A percentile compares a stretch with the other conserved stretches of the same genome.
Conservation (phyloP, 2,113 vertebrate genomes). For the Catharus fuscescens region DNA sequence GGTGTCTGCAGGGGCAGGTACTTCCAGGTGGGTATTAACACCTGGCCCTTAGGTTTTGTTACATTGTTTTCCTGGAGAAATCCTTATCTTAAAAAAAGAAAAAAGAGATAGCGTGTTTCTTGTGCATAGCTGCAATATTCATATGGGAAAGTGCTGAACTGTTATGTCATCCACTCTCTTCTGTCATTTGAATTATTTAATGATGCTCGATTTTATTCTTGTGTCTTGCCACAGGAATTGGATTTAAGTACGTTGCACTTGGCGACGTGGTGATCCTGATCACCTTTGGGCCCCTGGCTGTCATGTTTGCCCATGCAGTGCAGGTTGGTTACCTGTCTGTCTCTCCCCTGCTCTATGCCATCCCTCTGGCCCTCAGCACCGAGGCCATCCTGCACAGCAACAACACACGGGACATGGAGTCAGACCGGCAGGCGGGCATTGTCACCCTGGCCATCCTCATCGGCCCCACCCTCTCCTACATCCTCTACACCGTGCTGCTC, state of each 20-base stretch:
- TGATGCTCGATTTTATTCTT: background rate
- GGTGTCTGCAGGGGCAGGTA: background rate
- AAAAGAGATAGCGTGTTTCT: background rate
- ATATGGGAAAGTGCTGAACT: background rate
- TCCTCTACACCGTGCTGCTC: constrained; percentile 89
- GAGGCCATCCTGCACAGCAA: constrained; percentile 99
- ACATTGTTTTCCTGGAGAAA: background rate
- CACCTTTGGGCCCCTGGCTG: constrained; percentile 95
- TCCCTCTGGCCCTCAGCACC: constrained; percentile 93
- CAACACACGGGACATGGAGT: constrained; percentile 97
- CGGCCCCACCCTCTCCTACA: constrained; percentile 89
- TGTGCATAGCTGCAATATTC: background rate
- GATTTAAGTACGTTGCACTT: constrained; percentile 95
- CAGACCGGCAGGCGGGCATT: constrained; percentile 91
- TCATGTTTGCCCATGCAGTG: constrained; percentile 94
- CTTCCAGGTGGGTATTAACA: background rate
- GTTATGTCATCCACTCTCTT: background rate
- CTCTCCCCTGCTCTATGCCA: constrained; percentile 90
- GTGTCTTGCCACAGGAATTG: constrained; percentile 83
- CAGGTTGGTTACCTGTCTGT: constrained; percentile 94
- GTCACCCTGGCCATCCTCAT: constrained; percentile 96
- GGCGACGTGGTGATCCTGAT: constrained; percentile 97
- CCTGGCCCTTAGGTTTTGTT: background rate
- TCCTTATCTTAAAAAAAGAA: background rate
- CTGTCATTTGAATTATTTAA: background rate